phyloP scores from a whole-genome alignment of 1,140 invertebrate species.

The Zaprionus ornatus region DNA sequence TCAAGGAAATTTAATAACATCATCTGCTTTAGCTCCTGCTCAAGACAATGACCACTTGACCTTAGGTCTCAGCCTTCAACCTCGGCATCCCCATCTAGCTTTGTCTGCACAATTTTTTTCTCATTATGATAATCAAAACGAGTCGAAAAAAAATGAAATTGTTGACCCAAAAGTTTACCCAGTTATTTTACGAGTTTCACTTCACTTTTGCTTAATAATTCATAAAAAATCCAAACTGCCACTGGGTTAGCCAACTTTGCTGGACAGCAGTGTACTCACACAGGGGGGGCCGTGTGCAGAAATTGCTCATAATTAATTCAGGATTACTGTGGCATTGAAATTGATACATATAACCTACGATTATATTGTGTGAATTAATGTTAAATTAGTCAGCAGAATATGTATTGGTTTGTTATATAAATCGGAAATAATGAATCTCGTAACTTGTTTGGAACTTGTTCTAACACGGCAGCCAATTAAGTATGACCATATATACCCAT shows the following conservation, averaged over 20 bases:
- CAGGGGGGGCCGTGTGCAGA: background rate
- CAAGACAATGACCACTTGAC: constrained; percentile 63
- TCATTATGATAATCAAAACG: constrained; percentile 58
- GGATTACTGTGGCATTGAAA: background rate
- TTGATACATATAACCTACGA: background rate
- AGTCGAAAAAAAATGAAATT: constrained; percentile 17
- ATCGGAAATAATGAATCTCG: background rate
- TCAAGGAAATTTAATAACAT: constrained; percentile 52
- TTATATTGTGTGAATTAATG: background rate
- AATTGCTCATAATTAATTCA: background rate
- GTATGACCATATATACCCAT: background rate
- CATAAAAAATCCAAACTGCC: background rate
- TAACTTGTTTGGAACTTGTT: background rate
- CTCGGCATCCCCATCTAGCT: background rate
- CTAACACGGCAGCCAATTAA: background rate
- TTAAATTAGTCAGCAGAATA: background rate
- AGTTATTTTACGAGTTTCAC: constrained; percentile 5
- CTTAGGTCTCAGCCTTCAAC: constrained; percentile 16
- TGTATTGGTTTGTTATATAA: background rate
- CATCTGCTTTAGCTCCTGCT: constrained; percentile 19
- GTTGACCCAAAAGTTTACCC: constrained; percentile 37
- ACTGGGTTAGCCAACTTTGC: background rate
- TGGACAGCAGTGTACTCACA: background rate
- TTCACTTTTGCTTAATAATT: constrained; percentile 3
- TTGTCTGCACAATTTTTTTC: constrained; percentile 36